Conservation (phyloP, 1,140 invertebrate genomes). For the Drosophila chauvacae region DNA sequence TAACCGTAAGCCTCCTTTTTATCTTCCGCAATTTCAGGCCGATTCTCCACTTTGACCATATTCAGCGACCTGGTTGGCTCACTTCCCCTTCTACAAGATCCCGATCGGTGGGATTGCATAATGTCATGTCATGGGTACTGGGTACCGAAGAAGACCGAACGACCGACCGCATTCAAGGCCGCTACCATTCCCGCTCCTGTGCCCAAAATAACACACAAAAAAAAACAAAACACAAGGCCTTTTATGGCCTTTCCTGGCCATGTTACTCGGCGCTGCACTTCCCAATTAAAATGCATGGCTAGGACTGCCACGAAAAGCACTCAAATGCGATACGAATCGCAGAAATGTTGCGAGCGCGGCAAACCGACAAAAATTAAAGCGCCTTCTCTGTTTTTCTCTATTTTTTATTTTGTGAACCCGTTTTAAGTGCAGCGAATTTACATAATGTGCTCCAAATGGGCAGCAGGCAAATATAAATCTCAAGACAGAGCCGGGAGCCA, state of each 20-base stretch:
- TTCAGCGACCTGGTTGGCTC: constrained; percentile 14
- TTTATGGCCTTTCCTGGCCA: constrained; percentile 50
- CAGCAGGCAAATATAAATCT: constrained; percentile 73
- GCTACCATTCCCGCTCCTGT: constrained; percentile 5
- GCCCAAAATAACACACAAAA: constrained; percentile 5
- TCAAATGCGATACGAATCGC: constrained; percentile 58
- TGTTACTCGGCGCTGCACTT: constrained; percentile 40
- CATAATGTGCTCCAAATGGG: constrained; percentile 78
- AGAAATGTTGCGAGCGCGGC: constrained; percentile 4
- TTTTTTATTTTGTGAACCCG: constrained; percentile 54
- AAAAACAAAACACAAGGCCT: constrained; percentile 22
- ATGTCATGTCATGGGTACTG: constrained; percentile 41
- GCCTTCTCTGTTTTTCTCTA: not conserved
- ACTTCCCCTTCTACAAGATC: constrained; percentile 35
- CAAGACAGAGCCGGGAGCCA: constrained; percentile 52
- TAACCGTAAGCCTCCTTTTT: constrained; percentile 6
- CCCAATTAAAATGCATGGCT: constrained; percentile 74
- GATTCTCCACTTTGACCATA: constrained; percentile 16
- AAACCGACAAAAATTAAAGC: constrained; percentile 56
- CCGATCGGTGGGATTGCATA: constrained; percentile 38
- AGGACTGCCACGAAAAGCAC: constrained; percentile 61
- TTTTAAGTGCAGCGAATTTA: constrained; percentile 72
- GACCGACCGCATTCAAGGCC: constrained; percentile 50
- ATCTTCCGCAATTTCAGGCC: constrained; percentile 32
- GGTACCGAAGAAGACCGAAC: constrained; percentile 38